Percentiles rank a stretch among this genome's conserved stretches.
These are phyloP conservation scores for Electrona antarctica DNA, from an alignment of 2,113 vertebrate genomes.

Conservation along the genomic window DNA sequence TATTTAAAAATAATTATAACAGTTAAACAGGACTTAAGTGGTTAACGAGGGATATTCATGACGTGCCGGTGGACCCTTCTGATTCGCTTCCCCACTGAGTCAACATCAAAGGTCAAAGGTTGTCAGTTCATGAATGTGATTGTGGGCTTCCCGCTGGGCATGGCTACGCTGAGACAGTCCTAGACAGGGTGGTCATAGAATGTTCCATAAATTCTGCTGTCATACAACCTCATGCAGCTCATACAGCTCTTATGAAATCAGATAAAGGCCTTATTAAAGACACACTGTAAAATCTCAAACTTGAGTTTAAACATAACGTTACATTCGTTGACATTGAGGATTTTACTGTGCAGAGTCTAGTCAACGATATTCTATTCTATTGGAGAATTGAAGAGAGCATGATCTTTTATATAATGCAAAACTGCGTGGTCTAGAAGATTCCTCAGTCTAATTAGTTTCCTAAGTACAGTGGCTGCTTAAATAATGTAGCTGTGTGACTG, in stretches of 20 bases:
- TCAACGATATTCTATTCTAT: not conserved
- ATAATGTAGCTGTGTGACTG: not conserved
- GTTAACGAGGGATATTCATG: slow-evolving; percentile 42
- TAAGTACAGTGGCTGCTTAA: slow-evolving; percentile 29
- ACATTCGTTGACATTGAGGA: no score
- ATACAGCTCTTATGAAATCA: slow-evolving; percentile 2
- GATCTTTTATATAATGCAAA: slow-evolving; percentile 26
- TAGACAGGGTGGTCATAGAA: not conserved
- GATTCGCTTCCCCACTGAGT: slow-evolving; percentile 27
- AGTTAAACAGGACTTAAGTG: no score
- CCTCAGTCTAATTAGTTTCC: slow-evolving; percentile 31
- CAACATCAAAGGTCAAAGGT: slow-evolving; percentile 52
- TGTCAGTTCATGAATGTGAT: slow-evolving; percentile 25
- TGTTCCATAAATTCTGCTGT: not conserved
- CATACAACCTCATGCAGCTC: not conserved
- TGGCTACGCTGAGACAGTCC: not conserved
- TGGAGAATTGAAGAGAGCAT: slow-evolving; percentile 22
- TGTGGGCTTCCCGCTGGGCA: slow-evolving; percentile 1
- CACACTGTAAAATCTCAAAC: not conserved
- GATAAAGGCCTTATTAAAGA: slow-evolving; percentile 17
- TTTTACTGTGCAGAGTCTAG: not conserved
- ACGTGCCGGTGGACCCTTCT: slow-evolving; percentile 8
- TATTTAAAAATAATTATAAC: no score
- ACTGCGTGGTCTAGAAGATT: not conserved
- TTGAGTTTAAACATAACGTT: no score